These are phyloP conservation scores for Tuta absoluta DNA, from an alignment of 2,888 invertebrate species.

Conservation along the genomic window DNA sequence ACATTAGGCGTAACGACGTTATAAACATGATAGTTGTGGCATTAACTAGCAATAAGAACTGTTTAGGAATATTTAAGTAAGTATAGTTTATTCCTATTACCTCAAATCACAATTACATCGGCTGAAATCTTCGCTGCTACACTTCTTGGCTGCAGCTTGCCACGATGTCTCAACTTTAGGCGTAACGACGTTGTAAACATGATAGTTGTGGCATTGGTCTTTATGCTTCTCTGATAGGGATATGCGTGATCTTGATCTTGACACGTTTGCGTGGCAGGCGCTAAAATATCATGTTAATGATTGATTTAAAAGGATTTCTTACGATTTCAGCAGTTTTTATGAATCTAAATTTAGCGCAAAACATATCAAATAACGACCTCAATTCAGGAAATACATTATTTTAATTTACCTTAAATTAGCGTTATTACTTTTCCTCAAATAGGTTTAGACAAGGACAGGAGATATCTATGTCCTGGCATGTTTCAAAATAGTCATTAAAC, in stretches of 20 bases:
- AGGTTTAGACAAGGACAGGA: too few relatives aligned
- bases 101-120: constrained; percentile 35
- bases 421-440: too few relatives aligned
- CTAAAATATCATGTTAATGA: neutral
- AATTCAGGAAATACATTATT: too few relatives aligned
- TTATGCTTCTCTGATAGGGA: constrained; percentile 31
- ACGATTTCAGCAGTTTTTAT: too few relatives aligned
- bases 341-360: too few relatives aligned
- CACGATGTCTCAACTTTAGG: constrained; percentile 23
- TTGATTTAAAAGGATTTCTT: too few relatives aligned
- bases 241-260: constrained; percentile 35
- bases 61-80: too few relatives aligned
- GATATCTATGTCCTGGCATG: too few relatives aligned
- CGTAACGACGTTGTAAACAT: constrained; percentile 53
- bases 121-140: constrained; percentile 26
- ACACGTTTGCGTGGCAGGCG: neutral
- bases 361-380: too few relatives aligned
- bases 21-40: constrained; percentile 52
- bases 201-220: constrained; percentile 39
- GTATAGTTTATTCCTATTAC: constrained; percentile 27
- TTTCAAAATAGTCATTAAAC: too few relatives aligned
- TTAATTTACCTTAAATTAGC: too few relatives aligned
- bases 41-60: neutral
- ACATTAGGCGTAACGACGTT: constrained; percentile 43
- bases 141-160: constrained; percentile 31